Percentiles rank a stretch among this genome's conserved stretches.
Evolutionary conservation across 2,888 invertebrate species (phyloP).

Genomic region (Noctua fimbriata): DNA sequence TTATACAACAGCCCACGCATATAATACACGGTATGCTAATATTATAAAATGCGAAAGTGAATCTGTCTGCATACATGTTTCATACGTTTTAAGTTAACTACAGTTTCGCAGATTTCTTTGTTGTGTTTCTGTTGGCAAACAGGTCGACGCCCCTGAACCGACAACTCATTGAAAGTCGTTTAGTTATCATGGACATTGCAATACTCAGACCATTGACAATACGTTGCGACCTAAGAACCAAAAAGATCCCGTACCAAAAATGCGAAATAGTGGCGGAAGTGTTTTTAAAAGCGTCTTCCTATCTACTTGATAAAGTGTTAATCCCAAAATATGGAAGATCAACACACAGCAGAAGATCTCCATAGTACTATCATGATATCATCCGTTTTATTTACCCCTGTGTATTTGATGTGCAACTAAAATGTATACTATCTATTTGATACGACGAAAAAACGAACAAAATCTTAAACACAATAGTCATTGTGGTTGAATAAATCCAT

Average conservation of each 20-base stretch:
- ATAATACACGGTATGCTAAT: conserved; percentile 43
- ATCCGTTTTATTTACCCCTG: neutral
- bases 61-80: conserved; percentile 10
- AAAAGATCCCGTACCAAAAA: neutral
- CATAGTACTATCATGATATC: neutral
- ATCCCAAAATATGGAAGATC: neutral
- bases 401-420: conserved; percentile 2
- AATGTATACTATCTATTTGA: neutral
- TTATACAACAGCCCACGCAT: conserved; percentile 40
- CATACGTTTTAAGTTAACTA: conserved; percentile 11
- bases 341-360: neutral
- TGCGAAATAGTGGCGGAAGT: neutral
- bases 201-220: neutral
- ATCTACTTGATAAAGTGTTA: neutral
- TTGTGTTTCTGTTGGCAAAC: conserved; percentile 26
- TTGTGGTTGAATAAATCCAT: conserved; percentile 77
- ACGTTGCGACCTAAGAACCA: neutral
- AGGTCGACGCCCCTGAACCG: conserved; percentile 30
- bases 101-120: conserved; percentile 2
- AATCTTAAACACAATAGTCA: conserved; percentile 76
- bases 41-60: conserved; percentile 49
- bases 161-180: conserved; percentile 4
- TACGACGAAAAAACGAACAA: conserved; percentile 59
- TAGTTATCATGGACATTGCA: neutral
- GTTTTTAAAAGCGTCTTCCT: neutral